A percentile compares a stretch with the other conserved stretches of the same genome.
Conservation (phyloP, 1,140 invertebrate species). For the Trypoxylus dichotomus region DNA sequence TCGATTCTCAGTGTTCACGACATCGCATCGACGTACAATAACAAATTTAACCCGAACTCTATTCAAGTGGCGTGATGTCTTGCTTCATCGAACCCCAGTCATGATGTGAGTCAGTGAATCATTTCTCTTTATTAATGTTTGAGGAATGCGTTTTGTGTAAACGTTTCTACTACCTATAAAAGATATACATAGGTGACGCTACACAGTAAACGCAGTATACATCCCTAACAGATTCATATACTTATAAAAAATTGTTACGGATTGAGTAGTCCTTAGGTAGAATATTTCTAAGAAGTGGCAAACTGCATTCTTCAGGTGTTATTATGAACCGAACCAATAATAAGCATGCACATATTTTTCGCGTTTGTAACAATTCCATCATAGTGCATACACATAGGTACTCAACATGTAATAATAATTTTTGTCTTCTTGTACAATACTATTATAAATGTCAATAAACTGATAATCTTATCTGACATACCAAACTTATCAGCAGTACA, state of each 20-base stretch:
- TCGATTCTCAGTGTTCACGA: no score
- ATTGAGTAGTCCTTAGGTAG: neutral
- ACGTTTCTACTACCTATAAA: neutral
- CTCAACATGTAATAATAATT: neutral
- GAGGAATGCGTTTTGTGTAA: neutral
- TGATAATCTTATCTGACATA: neutral
- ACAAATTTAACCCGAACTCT: neutral
- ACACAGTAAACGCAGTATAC: neutral
- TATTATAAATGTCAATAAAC: constrained; percentile 8
- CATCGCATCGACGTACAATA: neutral
- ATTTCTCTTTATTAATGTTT: neutral
- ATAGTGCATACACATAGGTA: neutral
- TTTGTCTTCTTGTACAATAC: neutral
- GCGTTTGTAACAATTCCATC: neutral
- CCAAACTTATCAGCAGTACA: neutral
- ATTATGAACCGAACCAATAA: neutral
- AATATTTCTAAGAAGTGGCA: neutral
- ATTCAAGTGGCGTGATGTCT: constrained; percentile 1
- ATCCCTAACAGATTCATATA: neutral
- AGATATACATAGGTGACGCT: neutral
- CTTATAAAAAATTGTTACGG: neutral
- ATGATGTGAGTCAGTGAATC: neutral
- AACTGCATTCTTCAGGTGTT: neutral
- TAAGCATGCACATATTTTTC: neutral
- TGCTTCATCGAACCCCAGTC: neutral